Base-by-base conservation (phyloP, 2,888 invertebrate species). In the Noctua pronuba region DNA sequence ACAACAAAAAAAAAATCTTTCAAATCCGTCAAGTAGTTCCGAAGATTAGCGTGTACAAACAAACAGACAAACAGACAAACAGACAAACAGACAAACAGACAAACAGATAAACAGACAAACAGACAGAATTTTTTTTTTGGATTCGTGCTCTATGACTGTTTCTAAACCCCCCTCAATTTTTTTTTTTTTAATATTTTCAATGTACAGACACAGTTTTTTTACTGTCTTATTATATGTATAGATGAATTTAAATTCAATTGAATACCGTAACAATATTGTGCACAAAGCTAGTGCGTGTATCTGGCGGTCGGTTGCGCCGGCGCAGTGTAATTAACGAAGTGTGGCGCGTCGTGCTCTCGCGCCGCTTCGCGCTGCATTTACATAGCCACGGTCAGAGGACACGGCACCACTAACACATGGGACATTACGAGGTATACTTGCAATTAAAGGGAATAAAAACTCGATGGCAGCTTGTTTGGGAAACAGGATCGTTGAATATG, bases 291-390 rank as follows among this genome's bases (percentile, higher is more conserved):
- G 60, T 67, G 62, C 62, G 28, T 68, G 28, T 68, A 38, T 24
- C 21, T 58, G 7, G 2, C 1, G 8, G 71, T 73, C 13, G 31
- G 24, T 18, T 77, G 81, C 76, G 65, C 79, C 5, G 60, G 77
- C 82, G 86, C 86, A 75, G 76, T 38, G 69, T 86, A 88, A 83
- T 86, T 86, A 88, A 46, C 65, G 71, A 62, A 77, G 86, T 82
- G 73, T 77, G 73, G 76, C 73, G 52, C 70, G 82, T 81, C 79
- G 85, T 87, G 85, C 65, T 55, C 64, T 68, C 66, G 75, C 77
- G 69, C 75, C 35, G 55, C 74, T 28, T 4, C 5, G 49, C 38
- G 70, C 58, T 64, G 49, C 67, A 79, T 71, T 83, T 66, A 78
- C 71, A 78, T 72, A 73, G 77, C 60, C n/a, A 65, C 60, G 73